Conservation (phyloP, 2,888 invertebrate species). For the Ectemnius continuus region DNA sequence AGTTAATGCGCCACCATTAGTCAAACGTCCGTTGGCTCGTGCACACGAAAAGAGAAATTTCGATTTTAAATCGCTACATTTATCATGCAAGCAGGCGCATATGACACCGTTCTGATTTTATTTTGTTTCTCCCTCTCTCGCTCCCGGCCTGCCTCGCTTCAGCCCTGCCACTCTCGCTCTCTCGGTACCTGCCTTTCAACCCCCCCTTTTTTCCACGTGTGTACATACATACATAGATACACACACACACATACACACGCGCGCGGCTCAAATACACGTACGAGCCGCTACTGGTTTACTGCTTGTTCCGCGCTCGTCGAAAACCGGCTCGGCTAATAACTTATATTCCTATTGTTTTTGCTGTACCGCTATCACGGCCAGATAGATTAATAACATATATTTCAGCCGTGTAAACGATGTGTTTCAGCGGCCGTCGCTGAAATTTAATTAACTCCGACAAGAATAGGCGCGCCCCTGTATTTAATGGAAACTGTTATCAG, state of each 20-base stretch:
- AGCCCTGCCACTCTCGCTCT: constrained; percentile 48
- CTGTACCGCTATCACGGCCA: neutral
- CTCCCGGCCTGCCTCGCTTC: constrained; percentile 39
- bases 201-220: constrained; percentile 53
- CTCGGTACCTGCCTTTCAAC: constrained; percentile 63
- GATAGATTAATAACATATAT: neutral
- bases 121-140: constrained; percentile 72
- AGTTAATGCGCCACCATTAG: constrained; percentile 78
- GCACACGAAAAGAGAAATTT: constrained; percentile 78
- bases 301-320: constrained; percentile 46
- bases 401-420: constrained; percentile 5
- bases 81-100: constrained; percentile 78
- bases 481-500: constrained; percentile 5
- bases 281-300: constrained; percentile 43
- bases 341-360: constrained; percentile 33
- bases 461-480: neutral
- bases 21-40: constrained; percentile 75
- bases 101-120: constrained; percentile 77
- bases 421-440: neutral
- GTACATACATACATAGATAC: constrained; percentile 30
- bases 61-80: constrained; percentile 79
- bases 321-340: constrained; percentile 53
- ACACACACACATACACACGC: constrained; percentile 27
- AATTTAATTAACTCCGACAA: constrained; percentile 6
- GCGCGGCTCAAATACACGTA: too few relatives aligned